These are phyloP conservation scores for Poecilia wingei DNA, from an alignment of 2,797 vertebrate genomes.

Conservation along the genomic window DNA sequence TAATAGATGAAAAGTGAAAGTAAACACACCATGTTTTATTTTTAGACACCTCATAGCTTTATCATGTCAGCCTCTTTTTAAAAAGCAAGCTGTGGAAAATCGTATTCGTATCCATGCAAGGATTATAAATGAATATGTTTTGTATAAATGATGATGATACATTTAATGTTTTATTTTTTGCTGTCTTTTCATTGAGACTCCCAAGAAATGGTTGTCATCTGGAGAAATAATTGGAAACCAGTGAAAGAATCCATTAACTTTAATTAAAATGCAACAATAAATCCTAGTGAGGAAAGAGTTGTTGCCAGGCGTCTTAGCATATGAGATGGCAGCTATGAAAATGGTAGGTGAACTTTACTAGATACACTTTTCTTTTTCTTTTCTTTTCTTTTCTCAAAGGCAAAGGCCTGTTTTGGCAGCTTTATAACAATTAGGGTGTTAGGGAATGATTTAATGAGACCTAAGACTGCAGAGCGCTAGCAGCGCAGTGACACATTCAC, in stretches of 20 bases:
- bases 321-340: neutral
- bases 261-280: conserved; percentile 52
- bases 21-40: conserved; percentile 50
- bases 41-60: conserved; percentile 51
- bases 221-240: conserved; percentile 43
- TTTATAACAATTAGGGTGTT: neutral
- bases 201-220: conserved; percentile 42
- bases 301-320: conserved; percentile 46
- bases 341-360: neutral
- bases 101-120: conserved; percentile 63
- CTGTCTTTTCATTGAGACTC: conserved; percentile 43
- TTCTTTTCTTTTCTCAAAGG: neutral
- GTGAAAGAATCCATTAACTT: conserved; percentile 44
- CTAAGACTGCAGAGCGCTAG: neutral
- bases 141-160: conserved; percentile 65
- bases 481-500: neutral
- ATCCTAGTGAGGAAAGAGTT: conserved; percentile 26
- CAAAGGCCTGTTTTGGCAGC: neutral
- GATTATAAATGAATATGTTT: conserved; percentile 66
- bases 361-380: neutral
- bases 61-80: conserved; percentile 57
- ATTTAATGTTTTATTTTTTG: conserved; percentile 51
- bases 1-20: conserved; percentile 59
- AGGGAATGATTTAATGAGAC: neutral
- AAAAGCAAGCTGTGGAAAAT: conserved; percentile 62